Conservation (phyloP, 2,888 invertebrate genomes). For the Drosophila crucigera region DNA sequence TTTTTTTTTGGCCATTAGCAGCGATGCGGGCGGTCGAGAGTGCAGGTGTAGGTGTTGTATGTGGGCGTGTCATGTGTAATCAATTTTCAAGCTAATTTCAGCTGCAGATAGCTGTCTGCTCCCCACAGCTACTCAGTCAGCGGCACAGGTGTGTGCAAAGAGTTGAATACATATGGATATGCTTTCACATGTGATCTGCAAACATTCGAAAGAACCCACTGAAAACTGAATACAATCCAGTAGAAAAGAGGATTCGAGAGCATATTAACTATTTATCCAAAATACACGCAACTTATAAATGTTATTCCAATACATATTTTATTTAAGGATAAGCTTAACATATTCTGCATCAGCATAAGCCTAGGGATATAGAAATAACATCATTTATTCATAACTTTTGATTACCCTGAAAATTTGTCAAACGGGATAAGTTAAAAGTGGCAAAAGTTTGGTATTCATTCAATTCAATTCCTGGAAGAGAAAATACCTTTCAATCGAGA, state of each 20-base stretch:
- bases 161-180: constrained; percentile 16
- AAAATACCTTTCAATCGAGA: not conserved
- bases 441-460: not conserved
- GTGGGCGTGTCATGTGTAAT: constrained; percentile 70
- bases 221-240: constrained; percentile 1
- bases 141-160: constrained; percentile 58
- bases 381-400: not conserved
- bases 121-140: constrained; percentile 14
- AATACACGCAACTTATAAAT: not conserved
- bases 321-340: not conserved
- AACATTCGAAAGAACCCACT: constrained; percentile 12
- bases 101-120: constrained; percentile 9
- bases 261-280: not conserved
- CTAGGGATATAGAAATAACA: not conserved
- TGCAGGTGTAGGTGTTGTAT: constrained; percentile 13
- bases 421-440: not conserved
- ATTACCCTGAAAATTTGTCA: not conserved
- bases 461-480: not conserved
- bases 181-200: constrained; percentile 41
- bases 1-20: constrained; percentile 68
- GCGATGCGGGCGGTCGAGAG: constrained; percentile 20
- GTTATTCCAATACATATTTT: not conserved
- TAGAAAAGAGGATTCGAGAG: not conserved
- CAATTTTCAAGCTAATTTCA: constrained; percentile 66
- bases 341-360: not conserved